Evolutionary conservation across 2,888 invertebrate species (phyloP), one percentile per base, ranked within the genome.

Genomic region (Melanchra persicariae): DNA sequence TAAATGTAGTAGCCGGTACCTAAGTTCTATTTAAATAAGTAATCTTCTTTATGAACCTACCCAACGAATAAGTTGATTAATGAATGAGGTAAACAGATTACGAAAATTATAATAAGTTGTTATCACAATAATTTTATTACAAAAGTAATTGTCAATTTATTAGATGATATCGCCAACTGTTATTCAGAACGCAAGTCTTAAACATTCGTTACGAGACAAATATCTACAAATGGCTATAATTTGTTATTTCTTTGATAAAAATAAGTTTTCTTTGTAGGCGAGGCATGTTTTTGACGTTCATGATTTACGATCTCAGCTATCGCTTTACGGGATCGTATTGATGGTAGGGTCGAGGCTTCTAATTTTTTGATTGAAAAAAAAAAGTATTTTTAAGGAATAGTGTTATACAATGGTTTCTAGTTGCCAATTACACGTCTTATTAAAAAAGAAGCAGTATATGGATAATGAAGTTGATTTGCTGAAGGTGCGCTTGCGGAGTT

Each of bases 241-340:
- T 66, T 81, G 52, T 74, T 68, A 57, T 66, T 65, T 51, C 43
- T 74, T 60, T 77, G 55, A 68, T 82, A 79, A 74, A 74, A 82
- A 74, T 70, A 74, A 62, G 57, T 73, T 52, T 65, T 62, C 30
- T 62, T 68, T 64, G 43, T 61, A n/a, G n/a, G 52, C 55, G 34
- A 47, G 40, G 34, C 63, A 70, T 79, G 70, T 77, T 76, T 70
- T 76, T 63, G 78, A 76, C 77, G 47, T 60, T 70, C 47, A 34
- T 81, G 77, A 81, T 76, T 76, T 60, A 81, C 49, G 70, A 81
- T 64, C 47, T 47, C 7, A 49, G 19, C 30, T 57, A 63, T 66
- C 55, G 63, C 15, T 62, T 60, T 24, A 62, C n/a, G 43, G 49
- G 66, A 69, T 69, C 43, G 37, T 52, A 64, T 67, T 63, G 26